Base-by-base conservation (phyloP, 2,113 vertebrate genomes). In the Ceuthmochares aereus region DNA sequence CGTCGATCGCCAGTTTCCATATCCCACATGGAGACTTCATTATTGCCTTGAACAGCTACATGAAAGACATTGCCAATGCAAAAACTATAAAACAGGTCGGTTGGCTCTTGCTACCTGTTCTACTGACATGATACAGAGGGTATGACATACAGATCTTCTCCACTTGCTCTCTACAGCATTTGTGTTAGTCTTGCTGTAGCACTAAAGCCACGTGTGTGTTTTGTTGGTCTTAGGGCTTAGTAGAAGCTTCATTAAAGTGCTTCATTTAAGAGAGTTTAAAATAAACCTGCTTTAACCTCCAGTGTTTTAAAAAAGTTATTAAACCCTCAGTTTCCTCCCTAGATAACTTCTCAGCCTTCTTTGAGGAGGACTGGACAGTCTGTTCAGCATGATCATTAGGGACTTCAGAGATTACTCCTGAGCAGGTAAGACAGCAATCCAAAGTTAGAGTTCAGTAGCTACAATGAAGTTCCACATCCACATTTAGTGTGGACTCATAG, bases 21-120 rank as follows among this genome's bases (percentile, higher is more conserved):
- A 98, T 99, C 99, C 99, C 99, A 99, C 98, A 99, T 99, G 26
- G 99, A 99, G 66, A 99, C 99, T 93, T 99, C 99, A 20, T 99
- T 99, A 85, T 99, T 99, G 63, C 99, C 99, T 97, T 99, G 99
- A 60, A 99, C 99, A 87, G 99, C 99, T 99, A 58, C 30, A 82
- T 58, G 84, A 83, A 69, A 96, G 43, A 94, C 15, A 95, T 76
- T 68, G 40, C 62, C 92, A 93, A 42, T 40, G 74, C 26, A 75
- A 51, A 49, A 70, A 67, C 29, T 4, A 36, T 9, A 47, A 62
- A 56, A 4, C 19, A 80, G 14, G 40, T 32, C 11, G 1, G 27
- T 30, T 52, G 4, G 12, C 30, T 63, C 60, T 75, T 4, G 2
- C 17, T 80, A 22, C 23, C 59, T 30, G 18, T 37, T 42, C 37